Evolutionary conservation across 2,113 vertebrate species (phyloP).

Genomic region (Amazona vittata): DNA sequence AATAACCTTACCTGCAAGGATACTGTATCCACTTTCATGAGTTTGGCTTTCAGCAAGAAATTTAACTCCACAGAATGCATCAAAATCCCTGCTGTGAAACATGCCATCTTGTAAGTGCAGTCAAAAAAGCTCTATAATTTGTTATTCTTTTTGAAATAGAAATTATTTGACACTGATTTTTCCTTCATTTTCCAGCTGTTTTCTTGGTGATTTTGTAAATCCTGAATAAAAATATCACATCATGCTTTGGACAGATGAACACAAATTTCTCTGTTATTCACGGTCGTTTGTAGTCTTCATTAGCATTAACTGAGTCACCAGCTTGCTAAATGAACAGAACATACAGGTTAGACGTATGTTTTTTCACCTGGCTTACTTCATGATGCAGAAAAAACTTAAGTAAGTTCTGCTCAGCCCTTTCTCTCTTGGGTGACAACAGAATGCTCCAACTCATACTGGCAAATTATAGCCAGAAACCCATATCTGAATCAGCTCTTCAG

Average conservation of each 20-base stretch:
- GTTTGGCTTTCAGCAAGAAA: not conserved
- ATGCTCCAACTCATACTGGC: slow-evolving; percentile 19
- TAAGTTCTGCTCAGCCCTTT: not conserved
- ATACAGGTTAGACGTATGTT: not conserved
- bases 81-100: not conserved
- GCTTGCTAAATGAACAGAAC: slow-evolving; percentile 16
- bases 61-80: not conserved
- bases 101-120: not conserved
- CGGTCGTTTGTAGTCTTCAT: not conserved
- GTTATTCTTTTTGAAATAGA: not conserved
- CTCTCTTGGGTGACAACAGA: slow-evolving; percentile 2
- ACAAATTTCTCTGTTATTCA: not conserved
- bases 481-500: slow-evolving; percentile 20
- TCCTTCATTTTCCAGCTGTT: not conserved
- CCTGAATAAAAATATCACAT: not conserved
- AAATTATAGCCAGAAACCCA: slow-evolving; percentile 17
- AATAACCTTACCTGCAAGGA: not conserved
- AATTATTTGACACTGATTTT: not conserved
- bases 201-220: not conserved
- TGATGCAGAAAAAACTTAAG: not conserved
- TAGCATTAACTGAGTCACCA: not conserved
- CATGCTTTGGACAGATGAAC: not conserved
- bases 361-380: slow-evolving; percentile 24
- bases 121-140: slow-evolving; percentile 3
- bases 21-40: not conserved